Conservation (phyloP, 2,888 invertebrate genomes). For the Melanophora roralis region DNA sequence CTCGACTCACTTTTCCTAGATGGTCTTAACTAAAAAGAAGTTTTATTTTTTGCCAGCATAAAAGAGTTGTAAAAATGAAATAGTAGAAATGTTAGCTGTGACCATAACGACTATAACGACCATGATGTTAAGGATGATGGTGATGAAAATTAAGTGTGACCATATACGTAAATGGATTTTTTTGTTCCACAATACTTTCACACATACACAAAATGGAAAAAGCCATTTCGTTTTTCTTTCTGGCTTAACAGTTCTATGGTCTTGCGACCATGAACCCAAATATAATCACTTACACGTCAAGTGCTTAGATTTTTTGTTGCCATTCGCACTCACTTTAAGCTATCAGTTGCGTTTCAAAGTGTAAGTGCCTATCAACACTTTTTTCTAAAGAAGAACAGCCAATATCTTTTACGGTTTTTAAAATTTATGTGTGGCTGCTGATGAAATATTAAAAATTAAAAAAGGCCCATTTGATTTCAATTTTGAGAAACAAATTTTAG, state of each 20-base stretch:
- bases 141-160: constrained; percentile 53
- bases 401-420: background rate
- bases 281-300: constrained; percentile 24
- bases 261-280: background rate
- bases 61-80: constrained; percentile 2
- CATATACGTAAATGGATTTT: constrained; percentile 46
- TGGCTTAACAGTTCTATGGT: background rate
- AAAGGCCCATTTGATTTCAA: background rate
- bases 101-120: constrained; percentile 20
- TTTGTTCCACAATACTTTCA: background rate
- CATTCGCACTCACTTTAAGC: background rate
- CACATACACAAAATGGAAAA: background rate
- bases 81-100: background rate
- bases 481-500: background rate
- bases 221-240: too few species aligned
- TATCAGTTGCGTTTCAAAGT: background rate
- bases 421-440: background rate
- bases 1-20: background rate
- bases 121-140: constrained; percentile 24
- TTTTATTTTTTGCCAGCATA: background rate
- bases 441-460: background rate
- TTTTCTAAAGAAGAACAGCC: background rate
- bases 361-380: background rate
- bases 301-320: background rate
- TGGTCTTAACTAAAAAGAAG: constrained; percentile 32